These are phyloP conservation scores for Cetoscarus ocellatus DNA, from an alignment of 2,797 vertebrate species.

Conservation along the genomic window DNA sequence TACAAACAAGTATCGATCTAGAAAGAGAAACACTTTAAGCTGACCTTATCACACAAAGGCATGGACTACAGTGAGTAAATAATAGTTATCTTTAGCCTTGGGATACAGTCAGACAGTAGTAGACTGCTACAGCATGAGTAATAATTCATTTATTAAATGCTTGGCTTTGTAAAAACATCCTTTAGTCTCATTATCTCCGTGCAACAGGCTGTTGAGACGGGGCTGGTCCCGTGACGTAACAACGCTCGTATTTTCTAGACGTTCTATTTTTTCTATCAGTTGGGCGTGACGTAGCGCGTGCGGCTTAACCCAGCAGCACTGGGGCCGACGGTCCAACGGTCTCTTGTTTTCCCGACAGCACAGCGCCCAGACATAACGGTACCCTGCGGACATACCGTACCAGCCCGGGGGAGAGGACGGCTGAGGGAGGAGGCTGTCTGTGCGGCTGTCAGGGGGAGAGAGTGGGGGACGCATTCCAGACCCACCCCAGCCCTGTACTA, in stretches of 20 bases:
- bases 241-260: slow-evolving; percentile 73
- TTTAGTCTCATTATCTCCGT: neutral
- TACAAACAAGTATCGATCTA: too few relatives aligned
- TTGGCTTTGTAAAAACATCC: too few relatives aligned
- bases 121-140: too few relatives aligned
- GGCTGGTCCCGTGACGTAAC: slow-evolving; percentile 54
- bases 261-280: slow-evolving; percentile 57
- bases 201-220: slow-evolving; percentile 31
- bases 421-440: slow-evolving; percentile 15
- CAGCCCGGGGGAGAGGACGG: neutral
- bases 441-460: slow-evolving; percentile 24
- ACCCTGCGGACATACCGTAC: neutral
- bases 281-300: slow-evolving; percentile 75
- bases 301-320: neutral
- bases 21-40: too few relatives aligned
- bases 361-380: neutral
- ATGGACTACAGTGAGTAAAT: too few relatives aligned
- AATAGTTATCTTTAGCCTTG: too few relatives aligned
- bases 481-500: slow-evolving; percentile 10
- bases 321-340: neutral
- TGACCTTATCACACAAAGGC: too few relatives aligned
- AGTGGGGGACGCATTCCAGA: slow-evolving; percentile 14
- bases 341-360: neutral
- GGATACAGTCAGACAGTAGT: too few relatives aligned
- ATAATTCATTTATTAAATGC: too few relatives aligned